A percentile compares a stretch with the other conserved stretches of the same genome.
Evolutionary conservation across 2,888 invertebrate species (phyloP).

Genomic region (Tenodera sinensis): DNA sequence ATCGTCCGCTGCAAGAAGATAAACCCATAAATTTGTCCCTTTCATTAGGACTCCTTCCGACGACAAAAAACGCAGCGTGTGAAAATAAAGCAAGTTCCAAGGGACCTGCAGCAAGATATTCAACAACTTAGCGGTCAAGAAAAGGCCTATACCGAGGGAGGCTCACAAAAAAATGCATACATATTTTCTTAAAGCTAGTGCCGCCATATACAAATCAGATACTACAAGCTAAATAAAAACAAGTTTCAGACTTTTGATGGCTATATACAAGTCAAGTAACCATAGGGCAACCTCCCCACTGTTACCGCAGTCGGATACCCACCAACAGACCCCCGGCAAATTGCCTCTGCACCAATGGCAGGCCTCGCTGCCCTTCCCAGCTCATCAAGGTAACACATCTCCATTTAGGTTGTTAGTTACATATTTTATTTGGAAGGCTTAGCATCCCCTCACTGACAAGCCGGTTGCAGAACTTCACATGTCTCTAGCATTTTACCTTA

Average conservation of each 20-base stretch:
- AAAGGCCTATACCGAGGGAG: background rate
- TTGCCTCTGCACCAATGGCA: background rate
- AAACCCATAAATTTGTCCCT: background rate
- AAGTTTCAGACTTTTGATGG: background rate
- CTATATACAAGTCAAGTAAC: background rate
- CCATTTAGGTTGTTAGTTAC: conserved; percentile 6
- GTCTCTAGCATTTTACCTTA: background rate
- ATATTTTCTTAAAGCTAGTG: background rate
- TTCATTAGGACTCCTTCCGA: background rate
- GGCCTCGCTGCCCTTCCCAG: background rate
- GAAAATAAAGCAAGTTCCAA: background rate
- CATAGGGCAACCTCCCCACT: background rate
- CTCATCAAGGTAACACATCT: background rate
- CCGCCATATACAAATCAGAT: background rate
- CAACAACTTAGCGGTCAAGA: background rate
- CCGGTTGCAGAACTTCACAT: background rate
- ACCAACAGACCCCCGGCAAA: background rate
- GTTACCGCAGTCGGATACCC: background rate
- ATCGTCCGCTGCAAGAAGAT: background rate
- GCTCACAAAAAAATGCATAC: background rate
- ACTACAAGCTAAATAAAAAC: background rate
- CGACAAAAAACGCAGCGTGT: background rate
- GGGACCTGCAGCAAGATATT: background rate
- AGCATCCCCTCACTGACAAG: background rate
- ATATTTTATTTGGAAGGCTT: background rate